phyloP scores from a whole-genome alignment of 1,140 invertebrate species.

The Aphelenchoides besseyi region DNA sequence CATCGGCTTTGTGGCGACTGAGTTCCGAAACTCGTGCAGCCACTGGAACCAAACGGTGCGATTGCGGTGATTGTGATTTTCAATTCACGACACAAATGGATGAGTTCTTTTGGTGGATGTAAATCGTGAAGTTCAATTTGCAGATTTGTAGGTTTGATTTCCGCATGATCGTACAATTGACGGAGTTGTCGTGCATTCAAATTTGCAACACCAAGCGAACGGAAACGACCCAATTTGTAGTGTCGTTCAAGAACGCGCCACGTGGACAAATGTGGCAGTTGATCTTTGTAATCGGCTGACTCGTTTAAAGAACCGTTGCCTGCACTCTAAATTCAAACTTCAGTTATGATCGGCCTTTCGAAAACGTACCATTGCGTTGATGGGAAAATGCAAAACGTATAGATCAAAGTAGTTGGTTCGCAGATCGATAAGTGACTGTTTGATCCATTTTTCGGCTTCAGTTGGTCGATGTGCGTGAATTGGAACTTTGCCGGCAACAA shows the following conservation, averaged over 20 bases:
- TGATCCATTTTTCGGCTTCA: background rate
- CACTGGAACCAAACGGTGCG: background rate
- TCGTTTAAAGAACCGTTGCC: background rate
- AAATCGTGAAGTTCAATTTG: background rate
- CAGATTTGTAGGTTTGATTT: background rate
- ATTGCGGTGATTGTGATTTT: background rate
- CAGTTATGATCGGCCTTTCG: background rate
- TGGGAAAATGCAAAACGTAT: background rate
- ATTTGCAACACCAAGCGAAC: background rate
- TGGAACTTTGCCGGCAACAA: background rate
- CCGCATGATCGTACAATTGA: background rate
- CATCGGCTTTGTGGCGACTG: background rate
- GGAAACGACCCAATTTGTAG: background rate
- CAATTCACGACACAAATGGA: background rate
- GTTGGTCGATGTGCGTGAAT: background rate
- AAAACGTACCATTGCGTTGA: background rate
- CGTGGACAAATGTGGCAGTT: background rate
- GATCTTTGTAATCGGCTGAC: background rate
- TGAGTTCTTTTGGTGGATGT: background rate
- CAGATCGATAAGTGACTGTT: background rate
- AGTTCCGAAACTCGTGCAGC: background rate
- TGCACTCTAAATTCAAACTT: background rate
- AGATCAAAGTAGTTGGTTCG: background rate
- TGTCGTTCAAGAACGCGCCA: background rate
- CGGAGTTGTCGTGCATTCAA: background rate